These are phyloP conservation scores for Oriolus oriolus DNA, from an alignment of 2,113 vertebrate species.

Conservation along the genomic window DNA sequence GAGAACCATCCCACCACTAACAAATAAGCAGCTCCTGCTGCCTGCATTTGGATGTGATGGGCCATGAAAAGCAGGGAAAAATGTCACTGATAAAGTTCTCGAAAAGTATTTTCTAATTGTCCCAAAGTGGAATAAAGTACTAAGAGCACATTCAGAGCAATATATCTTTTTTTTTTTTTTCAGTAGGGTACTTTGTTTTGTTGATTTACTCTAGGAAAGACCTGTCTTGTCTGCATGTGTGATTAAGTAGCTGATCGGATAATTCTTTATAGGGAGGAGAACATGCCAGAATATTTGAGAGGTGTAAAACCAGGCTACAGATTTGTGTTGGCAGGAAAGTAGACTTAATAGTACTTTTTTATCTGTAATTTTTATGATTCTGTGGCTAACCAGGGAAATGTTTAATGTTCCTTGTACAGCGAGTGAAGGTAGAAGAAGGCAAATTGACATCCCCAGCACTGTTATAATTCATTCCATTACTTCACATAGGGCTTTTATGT, in stretches of 20 bases:
- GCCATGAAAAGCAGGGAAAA: background rate
- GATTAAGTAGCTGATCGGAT: background rate
- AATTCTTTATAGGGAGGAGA: background rate
- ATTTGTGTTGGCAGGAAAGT: constrained; percentile 15
- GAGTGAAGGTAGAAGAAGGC: background rate
- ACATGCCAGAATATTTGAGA: background rate
- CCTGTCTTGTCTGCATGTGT: background rate
- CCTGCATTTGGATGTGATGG: background rate
- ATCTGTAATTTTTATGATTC: constrained; percentile 47
- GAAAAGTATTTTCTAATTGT: background rate
- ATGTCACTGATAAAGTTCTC: background rate
- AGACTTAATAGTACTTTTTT: constrained; percentile 41
- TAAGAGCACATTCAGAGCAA: background rate
- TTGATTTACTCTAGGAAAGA: background rate
- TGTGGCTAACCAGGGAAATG: constrained; percentile 31
- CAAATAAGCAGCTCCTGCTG: background rate
- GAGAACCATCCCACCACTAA: background rate
- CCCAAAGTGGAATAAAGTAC: background rate
- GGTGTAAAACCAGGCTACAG: background rate
- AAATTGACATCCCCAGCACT: constrained; percentile 42
- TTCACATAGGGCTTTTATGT: constrained; percentile 44
- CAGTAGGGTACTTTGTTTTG: background rate
- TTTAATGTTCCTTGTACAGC: constrained; percentile 47
- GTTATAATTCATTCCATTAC: constrained; percentile 55
- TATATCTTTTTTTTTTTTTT: background rate